Base-by-base conservation (phyloP, 1,140 invertebrate species). In the Thrips palmi region DNA sequence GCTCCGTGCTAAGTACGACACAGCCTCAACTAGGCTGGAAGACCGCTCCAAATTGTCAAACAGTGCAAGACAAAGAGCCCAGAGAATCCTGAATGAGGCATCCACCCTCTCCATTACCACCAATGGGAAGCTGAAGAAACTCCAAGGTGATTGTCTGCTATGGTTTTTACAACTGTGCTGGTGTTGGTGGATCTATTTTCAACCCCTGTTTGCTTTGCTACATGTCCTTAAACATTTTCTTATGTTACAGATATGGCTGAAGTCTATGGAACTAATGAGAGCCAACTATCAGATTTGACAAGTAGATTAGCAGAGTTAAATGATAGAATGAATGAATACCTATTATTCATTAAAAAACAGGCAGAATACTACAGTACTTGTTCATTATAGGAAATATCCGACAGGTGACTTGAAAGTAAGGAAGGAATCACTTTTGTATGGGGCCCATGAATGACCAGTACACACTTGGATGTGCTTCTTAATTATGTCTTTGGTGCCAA, bases 61-160 rank as follows among this genome's bases (percentile, higher is more conserved):
- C 33, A 63, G 57, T 2, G 70, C 80, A 1, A 73, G 81, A 44
- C 66, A 71, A 36, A 64, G 75, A 42, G 81, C 85, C 4, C 72
- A 81, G 46, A 55, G 62, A 20, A 54, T 92, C 15, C 61, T 82
- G 19, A 69, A 77, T 41, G 60, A 71, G 41, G 83, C 84, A 2
- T 77, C 72, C 31, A 70, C 74, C 43, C 56, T 89, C 1, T 80
- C 79, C 0, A 71, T 73, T 38, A 74, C 77, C 43, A 80, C 79
- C 0, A 70, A 71, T 45, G 68, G 62, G 8, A 83, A 85, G 52
- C 59, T 83, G 7, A 74, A 73, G 44, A 68, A 80, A 43, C 57
- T 88, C 11, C 63, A 71, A 52, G 71, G 73, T 55, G 67, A 44
- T 11, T 20, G 14, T 27, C 17, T 29, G 21, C 34, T 24, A 36